Percentiles rank a stretch among this genome's conserved stretches.
Conservation (phyloP, 2,888 invertebrate genomes). For the Serripes groenlandicus region DNA sequence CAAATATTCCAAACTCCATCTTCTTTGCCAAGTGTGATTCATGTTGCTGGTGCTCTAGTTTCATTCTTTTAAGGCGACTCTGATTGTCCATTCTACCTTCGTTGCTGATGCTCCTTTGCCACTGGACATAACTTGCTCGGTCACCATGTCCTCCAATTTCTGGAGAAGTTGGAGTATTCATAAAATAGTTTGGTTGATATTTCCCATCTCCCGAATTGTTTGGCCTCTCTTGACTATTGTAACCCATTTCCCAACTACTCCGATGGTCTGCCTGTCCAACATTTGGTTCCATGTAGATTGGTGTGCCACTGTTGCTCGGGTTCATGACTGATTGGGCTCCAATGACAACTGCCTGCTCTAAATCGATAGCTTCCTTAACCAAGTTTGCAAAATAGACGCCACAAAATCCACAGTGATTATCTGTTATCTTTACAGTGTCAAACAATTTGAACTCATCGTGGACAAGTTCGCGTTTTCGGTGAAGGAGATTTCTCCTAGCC, state of each 20-base stretch:
- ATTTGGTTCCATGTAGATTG: too few species aligned
- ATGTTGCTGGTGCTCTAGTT: conserved; percentile 22
- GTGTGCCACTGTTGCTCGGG: background rate
- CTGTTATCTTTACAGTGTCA: conserved; percentile 49
- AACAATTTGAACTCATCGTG: conserved; percentile 38
- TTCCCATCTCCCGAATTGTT: background rate
- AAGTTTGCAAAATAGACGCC: conserved; percentile 53
- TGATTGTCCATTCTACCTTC: background rate
- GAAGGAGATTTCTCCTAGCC: conserved; percentile 9
- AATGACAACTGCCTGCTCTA: background rate
- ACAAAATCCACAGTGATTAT: conserved; percentile 69
- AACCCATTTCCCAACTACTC: background rate
- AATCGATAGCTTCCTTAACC: conserved; percentile 10
- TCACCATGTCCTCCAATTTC: background rate
- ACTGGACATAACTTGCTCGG: background rate
- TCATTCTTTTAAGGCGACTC: background rate
- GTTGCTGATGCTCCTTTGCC: conserved; percentile 1
- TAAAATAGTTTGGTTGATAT: too few species aligned
- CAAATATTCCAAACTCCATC: conserved; percentile 30
- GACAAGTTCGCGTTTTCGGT: conserved; percentile 16
- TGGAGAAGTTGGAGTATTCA: background rate
- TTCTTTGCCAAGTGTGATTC: conserved; percentile 23
- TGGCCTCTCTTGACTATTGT: background rate
- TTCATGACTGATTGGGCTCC: conserved; percentile 27
- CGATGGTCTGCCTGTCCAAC: background rate